Base-by-base conservation (phyloP, 2,888 invertebrate genomes). In the Mellilla xanthometata region DNA sequence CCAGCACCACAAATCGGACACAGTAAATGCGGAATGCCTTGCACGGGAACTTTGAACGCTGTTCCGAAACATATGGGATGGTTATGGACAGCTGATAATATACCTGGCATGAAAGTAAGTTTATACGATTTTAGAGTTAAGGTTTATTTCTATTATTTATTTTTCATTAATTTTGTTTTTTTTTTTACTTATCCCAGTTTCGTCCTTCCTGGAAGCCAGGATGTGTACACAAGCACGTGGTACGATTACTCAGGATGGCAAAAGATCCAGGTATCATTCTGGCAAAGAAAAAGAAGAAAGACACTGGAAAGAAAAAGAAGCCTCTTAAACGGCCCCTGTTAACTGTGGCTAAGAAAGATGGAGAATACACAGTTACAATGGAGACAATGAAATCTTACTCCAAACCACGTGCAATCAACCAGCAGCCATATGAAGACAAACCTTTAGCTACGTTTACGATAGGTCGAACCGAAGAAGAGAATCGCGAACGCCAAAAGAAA, bases 41-140 rank as follows among this genome's bases (percentile, higher is more conserved):
- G 84, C 60, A 68, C 66, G 7, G 85, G 83, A 13, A 72, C 69
- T 24, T 45, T 80, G 29, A 65, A 64, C 24, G 51, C 58, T 43
- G 88, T 90, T 13, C 90, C 89, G n/a, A 85, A 78, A 52, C 49
- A 54, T 22, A 90, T 89, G 88, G 90, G 90, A n/a, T 90, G 90
- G 90, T 61, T 88, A 12, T 90, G 90, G 90, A 86, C 70, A 49
- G 76, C 86, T 40, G 81, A 84, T 49, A 64, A 84, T 56, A 51
- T 81, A 22, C 81, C 86, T 33, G 90, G 88, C 30, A 43, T 86
- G 50, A 84, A 81, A 81, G 89, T 87, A 77, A 40, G 42, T 2
- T 24, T 8, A 24, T 24, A 2, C n/a, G n/a, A 24, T 7, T 8
- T 7, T 39, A n/a, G n/a, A 28, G 29, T 12, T 11, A n/a, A 35